Conservation (phyloP, 2,113 vertebrate species). For the Catharus minimus region DNA sequence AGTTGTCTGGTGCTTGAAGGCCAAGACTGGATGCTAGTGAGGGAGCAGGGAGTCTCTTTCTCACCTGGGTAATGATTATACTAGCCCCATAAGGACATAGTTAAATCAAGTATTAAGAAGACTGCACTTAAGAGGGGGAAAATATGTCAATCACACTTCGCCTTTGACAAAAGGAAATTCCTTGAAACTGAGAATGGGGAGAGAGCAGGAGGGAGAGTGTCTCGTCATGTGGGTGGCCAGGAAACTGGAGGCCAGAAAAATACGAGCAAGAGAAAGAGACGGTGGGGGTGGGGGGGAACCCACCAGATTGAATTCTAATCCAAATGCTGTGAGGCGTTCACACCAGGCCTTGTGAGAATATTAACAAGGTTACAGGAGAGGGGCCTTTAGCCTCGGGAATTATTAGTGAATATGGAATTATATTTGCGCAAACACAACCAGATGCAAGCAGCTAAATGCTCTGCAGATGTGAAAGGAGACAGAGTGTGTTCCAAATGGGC, state of each 20-base stretch:
- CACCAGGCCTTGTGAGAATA: constrained; percentile 85
- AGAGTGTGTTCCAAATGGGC: constrained; percentile 69
- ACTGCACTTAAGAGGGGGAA: constrained; percentile 75
- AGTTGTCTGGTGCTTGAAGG: neutral
- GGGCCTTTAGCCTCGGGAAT: constrained; percentile 86
- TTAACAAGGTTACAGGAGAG: constrained; percentile 83
- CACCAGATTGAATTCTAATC: constrained; percentile 81
- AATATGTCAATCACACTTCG: constrained; percentile 84
- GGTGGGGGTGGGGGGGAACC: neutral
- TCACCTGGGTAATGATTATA: constrained; percentile 73
- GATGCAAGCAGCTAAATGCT: constrained; percentile 90
- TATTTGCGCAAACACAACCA: constrained; percentile 96
- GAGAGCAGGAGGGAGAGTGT: constrained; percentile 77
- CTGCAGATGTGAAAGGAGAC: constrained; percentile 86
- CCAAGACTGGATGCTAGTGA: neutral
- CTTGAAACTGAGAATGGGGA: constrained; percentile 81
- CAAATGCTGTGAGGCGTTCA: constrained; percentile 80
- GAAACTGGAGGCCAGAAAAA: constrained; percentile 85
- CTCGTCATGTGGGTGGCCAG: constrained; percentile 87
- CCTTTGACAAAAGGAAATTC: constrained; percentile 85
- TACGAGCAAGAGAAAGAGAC: constrained; percentile 66
- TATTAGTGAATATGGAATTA: constrained; percentile 97
- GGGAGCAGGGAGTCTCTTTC: constrained; percentile 58
- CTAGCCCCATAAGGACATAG: constrained; percentile 78
- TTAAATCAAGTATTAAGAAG: constrained; percentile 78